Base-by-base conservation (phyloP, 2,113 vertebrate genomes). In the Myiagra hebetior region DNA sequence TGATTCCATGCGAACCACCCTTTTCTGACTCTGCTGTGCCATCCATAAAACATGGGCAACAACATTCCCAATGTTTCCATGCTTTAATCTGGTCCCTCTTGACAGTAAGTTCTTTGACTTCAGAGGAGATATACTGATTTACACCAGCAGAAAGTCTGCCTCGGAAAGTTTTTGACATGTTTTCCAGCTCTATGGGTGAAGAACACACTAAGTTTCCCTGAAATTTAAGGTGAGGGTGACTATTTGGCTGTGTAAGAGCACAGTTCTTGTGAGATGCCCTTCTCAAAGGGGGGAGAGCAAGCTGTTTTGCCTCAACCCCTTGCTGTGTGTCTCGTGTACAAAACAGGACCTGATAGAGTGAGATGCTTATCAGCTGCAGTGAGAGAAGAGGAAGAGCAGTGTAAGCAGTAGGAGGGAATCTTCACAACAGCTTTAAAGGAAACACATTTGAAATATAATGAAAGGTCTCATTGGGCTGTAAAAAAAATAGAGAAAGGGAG, bases 391-490 rank as follows among this genome's bases (percentile, higher is more conserved):
- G 78, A 95, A 92, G 65, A 97, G 91, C 52, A 89, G 82, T 77
- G 52, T 82, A 96, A 95, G 69, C 90, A 79, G 93, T 96, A 89
- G 94, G 93, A 95, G 93, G 77, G 95, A 95, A 82, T 68, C 70
- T 96, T 97, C 86, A 91, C 74, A 94, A 87, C 67, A 82, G 49
- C 64, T 92, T 97, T 83, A 95, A 95, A 95, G 23, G 67, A 95
- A 95, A 87, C 73, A 95, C 30, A 67, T 96, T 91, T 95, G 91
- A 96, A 97, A 97, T 85, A 77, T 67, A 95, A 95, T 80, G 92
- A 96, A 93, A 95, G 59, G 60, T 85, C 77, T 96, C 76, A 81
- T 27, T 95, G 94, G 91, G 33, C 60, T 89, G 47, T 53, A 37
- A 82, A 80, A 74, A 74, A 65, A 69, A 70, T 4, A 37, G 8